phyloP scores from a whole-genome alignment of 2,888 invertebrate species.

The Blomia tropicalis region DNA sequence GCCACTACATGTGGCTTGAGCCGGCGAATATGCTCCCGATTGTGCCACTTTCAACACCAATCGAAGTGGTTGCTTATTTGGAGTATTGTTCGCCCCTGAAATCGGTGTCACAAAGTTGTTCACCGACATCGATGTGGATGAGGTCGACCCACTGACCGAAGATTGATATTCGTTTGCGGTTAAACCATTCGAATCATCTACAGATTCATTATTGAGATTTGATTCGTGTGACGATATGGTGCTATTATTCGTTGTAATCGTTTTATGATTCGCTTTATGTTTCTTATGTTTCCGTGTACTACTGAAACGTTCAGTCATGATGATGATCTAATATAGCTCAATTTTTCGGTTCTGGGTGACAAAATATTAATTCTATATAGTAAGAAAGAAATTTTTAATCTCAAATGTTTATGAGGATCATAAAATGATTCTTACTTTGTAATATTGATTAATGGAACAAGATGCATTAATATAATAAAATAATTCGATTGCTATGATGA shows the following conservation, averaged over 20 bases:
- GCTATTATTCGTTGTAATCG: neutral
- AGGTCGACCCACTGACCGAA: neutral
- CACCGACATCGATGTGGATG: neutral
- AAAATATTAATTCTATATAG: too few species aligned
- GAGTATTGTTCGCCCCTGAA: neutral
- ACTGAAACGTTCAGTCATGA: neutral
- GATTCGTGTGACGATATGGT: neutral
- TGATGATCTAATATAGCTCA: too few species aligned
- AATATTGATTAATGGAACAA: too few species aligned
- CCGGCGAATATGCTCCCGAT: constrained; percentile 1
- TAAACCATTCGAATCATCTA: neutral
- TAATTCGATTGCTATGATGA: too few species aligned
- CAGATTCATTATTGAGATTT: neutral
- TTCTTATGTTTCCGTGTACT: neutral
- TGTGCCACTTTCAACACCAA: constrained; percentile 5
- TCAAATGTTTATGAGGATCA: too few species aligned
- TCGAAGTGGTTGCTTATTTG: neutral
- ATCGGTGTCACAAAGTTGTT: too few species aligned
- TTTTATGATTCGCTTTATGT: neutral
- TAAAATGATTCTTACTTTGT: too few species aligned
- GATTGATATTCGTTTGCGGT: too few species aligned
- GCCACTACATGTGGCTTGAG: neutral
- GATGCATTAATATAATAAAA: too few species aligned
- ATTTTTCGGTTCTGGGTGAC: too few species aligned
- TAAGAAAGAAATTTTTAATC: too few species aligned